A percentile compares a stretch with the other conserved stretches of the same genome.
These are phyloP conservation scores for Spea multiplicata DNA, from an alignment of 2,113 vertebrate species.

Conservation along the genomic window DNA sequence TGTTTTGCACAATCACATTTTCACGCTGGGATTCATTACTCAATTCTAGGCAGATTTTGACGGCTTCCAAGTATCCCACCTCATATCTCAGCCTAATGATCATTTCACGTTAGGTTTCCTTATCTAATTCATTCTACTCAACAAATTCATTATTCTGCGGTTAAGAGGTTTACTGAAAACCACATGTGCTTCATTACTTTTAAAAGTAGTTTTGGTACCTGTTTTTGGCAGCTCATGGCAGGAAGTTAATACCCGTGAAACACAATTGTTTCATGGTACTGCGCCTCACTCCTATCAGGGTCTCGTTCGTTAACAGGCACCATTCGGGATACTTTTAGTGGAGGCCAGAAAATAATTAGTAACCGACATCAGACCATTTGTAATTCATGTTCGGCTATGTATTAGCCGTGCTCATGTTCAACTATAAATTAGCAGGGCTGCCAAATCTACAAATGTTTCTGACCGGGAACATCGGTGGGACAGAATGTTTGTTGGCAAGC, in stretches of 20 bases:
- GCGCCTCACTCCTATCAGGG: too few species aligned
- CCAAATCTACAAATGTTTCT: too few species aligned
- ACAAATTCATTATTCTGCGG: conserved; percentile 28
- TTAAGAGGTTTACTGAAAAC: conserved; percentile 15
- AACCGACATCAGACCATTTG: not conserved
- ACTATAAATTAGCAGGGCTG: too few species aligned
- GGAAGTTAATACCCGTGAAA: not conserved
- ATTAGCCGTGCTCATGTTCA: too few species aligned
- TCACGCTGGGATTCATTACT: conserved; percentile 34
- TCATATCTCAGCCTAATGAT: conserved; percentile 33
- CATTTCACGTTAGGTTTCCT: conserved; percentile 20
- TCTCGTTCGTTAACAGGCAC: not conserved
- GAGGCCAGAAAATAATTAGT: not conserved
- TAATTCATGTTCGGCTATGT: not conserved
- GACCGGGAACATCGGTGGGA: too few species aligned
- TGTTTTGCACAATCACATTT: conserved; percentile 18
- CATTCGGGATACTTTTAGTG: not conserved
- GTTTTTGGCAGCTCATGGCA: not conserved
- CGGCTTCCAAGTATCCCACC: conserved; percentile 30
- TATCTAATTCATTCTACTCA: conserved; percentile 35
- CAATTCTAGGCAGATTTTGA: conserved; percentile 1
- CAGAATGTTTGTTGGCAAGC: too few species aligned
- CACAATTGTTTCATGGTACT: not conserved
- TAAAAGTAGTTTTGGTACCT: conserved; percentile 15
- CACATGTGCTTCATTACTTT: conserved; percentile 15